Base-by-base conservation (phyloP, 2,113 vertebrate genomes). In the Sarotherodon lohbergeri region DNA sequence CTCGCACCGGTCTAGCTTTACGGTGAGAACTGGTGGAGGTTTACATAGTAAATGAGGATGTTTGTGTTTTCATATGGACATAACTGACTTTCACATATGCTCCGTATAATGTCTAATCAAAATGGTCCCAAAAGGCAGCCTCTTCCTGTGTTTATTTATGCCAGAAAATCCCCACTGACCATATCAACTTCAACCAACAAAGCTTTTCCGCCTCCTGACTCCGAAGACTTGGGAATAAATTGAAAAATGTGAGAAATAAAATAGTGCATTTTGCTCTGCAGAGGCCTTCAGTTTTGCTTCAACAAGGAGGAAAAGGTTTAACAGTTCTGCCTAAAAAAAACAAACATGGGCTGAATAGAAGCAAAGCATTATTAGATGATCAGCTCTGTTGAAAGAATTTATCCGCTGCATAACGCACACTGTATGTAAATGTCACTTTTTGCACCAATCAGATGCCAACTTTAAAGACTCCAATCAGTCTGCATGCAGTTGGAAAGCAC, bases 131-230 rank as follows among this genome's bases (percentile, higher is more conserved):
- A 93, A 87, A 80, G 90, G 83, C 76, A n/a, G 88, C 85, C 81
- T 90, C 89, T 95, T 96, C 95, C 95, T 94, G 95, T 96, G 94
- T 95, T 96, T 96, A 96, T 95, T 96, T 93, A 86, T 73, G 54
- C 66, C 89, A 87, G 59, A 92, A 86, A 95, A 91, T 89, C 94
- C 89, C 93, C 80, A 50, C 76, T 85, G 92, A 90, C 90, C 90
- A 79, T 48, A 85, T 83, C 63, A 89, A 84, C 68, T 90, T 84
- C 16, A 82, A 85, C 80, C 89, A 86, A 88, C 79, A 81, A 93
- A 92, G 83, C 55, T 29, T 82, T 81, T 78, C 84, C 36, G 13
- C 84, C 19, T 27, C 36, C 34, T 81, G 73, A 52, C 43, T 22
- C 50, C 6, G 12, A 13, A 17, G 9, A 80, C 86, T 85, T 82